Base-by-base conservation (phyloP, 2,113 vertebrate genomes). In the Charadrius vociferus region DNA sequence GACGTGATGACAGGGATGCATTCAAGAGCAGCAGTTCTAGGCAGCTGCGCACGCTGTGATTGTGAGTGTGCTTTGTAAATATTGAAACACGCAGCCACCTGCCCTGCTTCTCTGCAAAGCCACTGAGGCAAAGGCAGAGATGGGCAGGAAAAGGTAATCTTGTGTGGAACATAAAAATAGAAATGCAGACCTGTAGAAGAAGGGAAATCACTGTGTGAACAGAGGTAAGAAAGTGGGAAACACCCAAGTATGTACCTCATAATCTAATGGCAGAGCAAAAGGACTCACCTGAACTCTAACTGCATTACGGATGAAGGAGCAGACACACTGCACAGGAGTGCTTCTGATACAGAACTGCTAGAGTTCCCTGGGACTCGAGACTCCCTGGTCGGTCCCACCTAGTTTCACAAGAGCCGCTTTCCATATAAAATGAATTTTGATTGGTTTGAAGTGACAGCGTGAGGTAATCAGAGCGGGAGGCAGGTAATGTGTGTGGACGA, bases 111-210 rank as follows among this genome's bases (percentile, higher is more conserved):
- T 34, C 75, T 67, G 88, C 50, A 56, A 29, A 83, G 20, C 34
- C 0, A 0, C 75, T 0, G 32, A 55, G 82, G n/a, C 34, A 49
- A 61, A 12, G 1, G 2, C 37, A n/a, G 65, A 63, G 47, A 12
- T 50, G 21, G 41, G 43, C 68, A 77, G 81, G 56, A 45, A 43
- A 45, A 70, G 20, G 12, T 18, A 49, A 71, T 58, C 62, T 81
- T 30, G 63, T 73, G 36, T 14, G 72, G 52, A 37, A 56, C 26
- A 80, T 59, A 39, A 53, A 59, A 94, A 34, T 8, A 84, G 55
- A 85, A 67, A 55, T 32, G 49, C 32, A 65, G 34, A 80, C 7
- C 32, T 32, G 30, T 6, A 62, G 45, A 50, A 75, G 32, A 52
- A 36, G 43, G 37, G 45, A 53, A 61, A 41, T 62, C 29, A 41